Evolutionary conservation across 2,888 invertebrate species (phyloP).

Genomic region (Rhyacophila evoluta): DNA sequence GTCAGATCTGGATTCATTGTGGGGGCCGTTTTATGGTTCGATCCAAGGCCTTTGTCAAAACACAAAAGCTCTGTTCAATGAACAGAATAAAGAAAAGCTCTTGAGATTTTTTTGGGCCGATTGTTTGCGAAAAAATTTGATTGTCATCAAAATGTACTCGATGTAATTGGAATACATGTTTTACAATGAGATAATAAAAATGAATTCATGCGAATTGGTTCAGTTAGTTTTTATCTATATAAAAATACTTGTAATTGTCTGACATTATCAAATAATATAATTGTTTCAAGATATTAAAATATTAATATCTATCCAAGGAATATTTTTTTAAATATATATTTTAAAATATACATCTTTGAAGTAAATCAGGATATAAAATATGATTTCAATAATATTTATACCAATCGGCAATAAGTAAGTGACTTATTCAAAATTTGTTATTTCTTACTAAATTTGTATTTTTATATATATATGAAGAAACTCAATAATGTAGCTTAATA

Average conservation of each 20-base stretch:
- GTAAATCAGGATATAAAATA: not conserved
- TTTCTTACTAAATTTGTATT: not conserved
- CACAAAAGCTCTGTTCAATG: conserved; percentile 1
- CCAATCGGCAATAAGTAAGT: no score
- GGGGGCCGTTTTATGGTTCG: not conserved
- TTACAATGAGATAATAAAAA: not conserved
- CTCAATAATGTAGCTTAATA: no score
- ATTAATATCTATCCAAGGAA: no score
- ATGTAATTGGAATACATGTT: not conserved
- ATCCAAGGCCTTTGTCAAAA: conserved; percentile 4
- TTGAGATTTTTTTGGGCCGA: not conserved
- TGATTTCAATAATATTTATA: not conserved
- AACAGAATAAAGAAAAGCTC: conserved; percentile 16
- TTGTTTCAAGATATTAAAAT: no score
- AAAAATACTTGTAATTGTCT: no score
- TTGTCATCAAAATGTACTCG: conserved; percentile 8
- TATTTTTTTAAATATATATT: no score
- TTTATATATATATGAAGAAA: no score
- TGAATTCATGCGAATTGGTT: not conserved
- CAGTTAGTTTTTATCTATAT: no score
- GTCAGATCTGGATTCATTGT: not conserved
- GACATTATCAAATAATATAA: no score
- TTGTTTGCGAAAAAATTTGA: conserved; percentile 6
- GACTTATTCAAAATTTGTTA: no score
- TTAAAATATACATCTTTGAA: no score